Evolutionary conservation across 2,113 vertebrate species (phyloP), one percentile per base, ranked within the genome.

Genomic region (Orientallactaga bullata): DNA sequence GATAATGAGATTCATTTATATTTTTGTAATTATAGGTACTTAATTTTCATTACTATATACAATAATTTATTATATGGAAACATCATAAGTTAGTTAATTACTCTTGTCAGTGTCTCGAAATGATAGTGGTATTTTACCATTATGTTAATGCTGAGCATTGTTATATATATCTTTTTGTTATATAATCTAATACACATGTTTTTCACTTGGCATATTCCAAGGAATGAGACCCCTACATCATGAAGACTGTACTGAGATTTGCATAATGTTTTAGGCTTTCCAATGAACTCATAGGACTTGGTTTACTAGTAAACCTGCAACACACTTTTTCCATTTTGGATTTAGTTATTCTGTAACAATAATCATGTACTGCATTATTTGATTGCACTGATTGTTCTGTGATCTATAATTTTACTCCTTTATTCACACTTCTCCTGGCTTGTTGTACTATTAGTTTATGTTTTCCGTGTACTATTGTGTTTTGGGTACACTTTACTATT

Each of bases 11-110:
- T n/a, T 88, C n/a, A 63, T 32, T 55, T 0, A 55, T 78, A 42
- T 51, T 47, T 80, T 30, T 18, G 5, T 66, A 80, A 79, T 79
- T 86, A 79, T 12, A 91, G 60, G 65, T 30, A 26, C 73, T 79
- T 85, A 20, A 88, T 74, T 88, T 77, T 83, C 20, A 58, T 71
- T 71, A 35, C 1, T 84, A 60, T 85, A 18, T 71, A 23, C 1
- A 76, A 11, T 39, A 55, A 16, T 82, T 90, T 84, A 30, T 90
- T 89, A 84, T 87, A 58, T 71, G 4, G 87, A 93, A 87, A 84
- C 35, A 47, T 4, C 24, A 80, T 6, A 51, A n/a, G 65, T 32
- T 17, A 71, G 80, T 71, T 77, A 71, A 73, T 7, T 86, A 8
- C 8, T 69, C 9, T 58, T 65, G 12, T 73, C 11, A 63, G 42